A percentile compares a stretch with the other conserved stretches of the same genome.
phyloP scores from a whole-genome alignment of 2,888 invertebrate genomes.

The Sicus ferrugineus region DNA sequence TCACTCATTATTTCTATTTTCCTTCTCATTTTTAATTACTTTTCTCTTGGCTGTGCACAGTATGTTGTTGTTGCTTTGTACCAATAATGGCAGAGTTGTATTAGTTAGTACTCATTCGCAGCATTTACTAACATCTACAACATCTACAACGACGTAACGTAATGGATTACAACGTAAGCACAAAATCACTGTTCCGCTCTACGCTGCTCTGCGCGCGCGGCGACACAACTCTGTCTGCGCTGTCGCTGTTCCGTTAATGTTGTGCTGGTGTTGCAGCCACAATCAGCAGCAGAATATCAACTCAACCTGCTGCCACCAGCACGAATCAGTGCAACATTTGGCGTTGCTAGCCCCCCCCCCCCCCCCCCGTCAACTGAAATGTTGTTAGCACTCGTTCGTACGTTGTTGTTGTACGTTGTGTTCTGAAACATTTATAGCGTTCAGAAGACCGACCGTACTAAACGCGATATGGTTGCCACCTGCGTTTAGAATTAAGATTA shows the following conservation, averaged over 20 bases:
- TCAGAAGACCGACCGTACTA: conserved; percentile 13
- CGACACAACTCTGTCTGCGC: conserved; percentile 30
- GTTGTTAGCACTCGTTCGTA: conserved; percentile 35
- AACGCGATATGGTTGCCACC: conserved; percentile 1
- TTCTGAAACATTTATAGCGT: conserved; percentile 34
- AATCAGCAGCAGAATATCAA: conserved; percentile 61
- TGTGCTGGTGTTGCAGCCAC: conserved; percentile 46
- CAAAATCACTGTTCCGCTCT: conserved; percentile 10
- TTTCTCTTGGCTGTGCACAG: background rate
- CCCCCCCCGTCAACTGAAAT: conserved; percentile 31
- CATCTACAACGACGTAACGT: conserved; percentile 16
- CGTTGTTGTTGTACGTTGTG: conserved; percentile 25
- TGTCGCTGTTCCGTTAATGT: conserved; percentile 33
- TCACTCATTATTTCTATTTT: background rate
- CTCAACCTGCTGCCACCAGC: conserved; percentile 46
- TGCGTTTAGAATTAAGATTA: background rate
- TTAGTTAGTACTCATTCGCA: background rate
- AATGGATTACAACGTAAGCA: background rate
- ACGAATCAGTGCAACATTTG: conserved; percentile 17
- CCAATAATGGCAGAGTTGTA: background rate
- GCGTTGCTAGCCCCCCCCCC: background rate
- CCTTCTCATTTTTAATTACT: background rate
- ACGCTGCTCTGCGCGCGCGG: background rate
- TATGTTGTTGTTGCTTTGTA: background rate
- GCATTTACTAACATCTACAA: background rate